Evolutionary conservation across 1,140 invertebrate genomes (phyloP), one percentile per base, ranked within the genome.

Genomic region (Hesperophylax magnus): DNA sequence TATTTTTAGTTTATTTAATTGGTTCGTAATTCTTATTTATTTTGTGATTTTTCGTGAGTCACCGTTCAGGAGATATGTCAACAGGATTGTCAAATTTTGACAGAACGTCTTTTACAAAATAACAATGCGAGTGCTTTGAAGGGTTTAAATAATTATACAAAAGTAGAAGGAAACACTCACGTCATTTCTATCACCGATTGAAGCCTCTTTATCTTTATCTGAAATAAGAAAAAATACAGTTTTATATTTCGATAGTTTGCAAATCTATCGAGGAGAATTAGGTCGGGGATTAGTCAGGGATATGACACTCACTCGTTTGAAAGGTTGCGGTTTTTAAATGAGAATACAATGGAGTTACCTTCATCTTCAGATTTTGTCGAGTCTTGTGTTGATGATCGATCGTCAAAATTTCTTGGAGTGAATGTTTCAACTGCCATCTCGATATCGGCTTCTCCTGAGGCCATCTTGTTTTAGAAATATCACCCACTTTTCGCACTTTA

Each of bases 341-440:
- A 79, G 67, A 74, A 74, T 60, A 24, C 15, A 22, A 72, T 7
- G n/a, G n/a, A 86, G 87, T 88, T 78, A 90, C 89, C 88, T 83
- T 90, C 89, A 53, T 90, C 89, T 76, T 90, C 88, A 69, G 85
- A 77, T 58, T 88, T 86, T 47, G 39, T 47, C 77, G 88, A 87
- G 31, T 90, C 88, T 78, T 85, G 85, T 27, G 85, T 86, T 67
- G 82, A 81, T 53, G 87, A 86, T 65, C 86, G 84, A 81, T 88
- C 87, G 69, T 82, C 81, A 54, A 82, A 82, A 83, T 78, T 52
- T 81, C 77, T 79, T 84, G 77, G 77, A 60, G 58, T 81, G 84
- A 85, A 90, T 20, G 88, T 88, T 84, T 91, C 90, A 54, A 90
- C 86, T 47, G 39, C 39, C 80, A 90, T 89, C 85, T 91, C 89